Conservation (phyloP, 2,113 vertebrate genomes). For the Otocyon megalotis region DNA sequence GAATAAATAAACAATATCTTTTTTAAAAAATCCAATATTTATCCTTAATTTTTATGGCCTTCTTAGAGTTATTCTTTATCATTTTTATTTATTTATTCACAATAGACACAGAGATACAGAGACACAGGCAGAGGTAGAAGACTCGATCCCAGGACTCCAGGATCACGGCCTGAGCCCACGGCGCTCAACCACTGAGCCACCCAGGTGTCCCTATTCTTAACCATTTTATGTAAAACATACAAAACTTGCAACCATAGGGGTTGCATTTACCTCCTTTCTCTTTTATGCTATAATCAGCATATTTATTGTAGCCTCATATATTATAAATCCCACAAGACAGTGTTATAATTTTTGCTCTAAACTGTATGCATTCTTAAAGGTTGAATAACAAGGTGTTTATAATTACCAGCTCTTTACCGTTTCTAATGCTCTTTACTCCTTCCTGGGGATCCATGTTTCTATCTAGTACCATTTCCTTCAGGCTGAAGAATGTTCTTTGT, state of each 20-base stretch:
- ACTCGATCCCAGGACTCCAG: too few relatives aligned
- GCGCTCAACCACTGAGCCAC: too few relatives aligned
- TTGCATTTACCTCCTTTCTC: not conserved
- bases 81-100: not conserved
- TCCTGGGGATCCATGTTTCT: not conserved
- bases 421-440: not conserved
- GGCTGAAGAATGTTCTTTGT: not conserved
- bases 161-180: too few relatives aligned
- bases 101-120: too few relatives aligned
- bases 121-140: too few relatives aligned
- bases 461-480: not conserved
- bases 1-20: too few relatives aligned
- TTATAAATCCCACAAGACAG: not conserved
- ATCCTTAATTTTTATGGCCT: not conserved
- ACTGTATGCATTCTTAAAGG: not conserved
- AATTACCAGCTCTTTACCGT: not conserved
- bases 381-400: not conserved
- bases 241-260: not conserved
- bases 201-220: not conserved
- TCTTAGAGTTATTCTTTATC: conserved; percentile 22
- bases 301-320: not conserved
- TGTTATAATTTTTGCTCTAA: not conserved
- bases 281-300: not conserved
- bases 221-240: not conserved
- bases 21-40: not conserved